Percentiles rank a stretch among this genome's conserved stretches.
phyloP scores from a whole-genome alignment of 1,140 invertebrate genomes.

The Philaenus spumarius region DNA sequence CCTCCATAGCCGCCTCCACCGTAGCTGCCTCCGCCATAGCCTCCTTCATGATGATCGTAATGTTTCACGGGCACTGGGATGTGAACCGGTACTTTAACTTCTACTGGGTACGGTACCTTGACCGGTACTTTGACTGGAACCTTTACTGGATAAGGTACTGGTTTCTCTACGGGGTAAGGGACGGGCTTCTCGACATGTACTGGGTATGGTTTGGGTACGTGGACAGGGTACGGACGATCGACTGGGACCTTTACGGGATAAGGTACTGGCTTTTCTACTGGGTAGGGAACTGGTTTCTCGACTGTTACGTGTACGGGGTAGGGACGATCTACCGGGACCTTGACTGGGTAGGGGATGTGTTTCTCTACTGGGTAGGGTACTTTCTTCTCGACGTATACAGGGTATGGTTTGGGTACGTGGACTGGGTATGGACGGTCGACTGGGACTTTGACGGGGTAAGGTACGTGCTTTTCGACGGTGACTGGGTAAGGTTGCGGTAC shows the following conservation, averaged over 20 bases:
- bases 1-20: constrained; percentile 30
- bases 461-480: constrained; percentile 62
- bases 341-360: constrained; percentile 54
- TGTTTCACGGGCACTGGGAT: constrained; percentile 44
- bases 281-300: constrained; percentile 52
- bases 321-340: no score
- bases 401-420: constrained; percentile 64
- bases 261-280: constrained; percentile 49
- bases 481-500: constrained; percentile 64
- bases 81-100: constrained; percentile 47
- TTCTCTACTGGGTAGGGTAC: no score
- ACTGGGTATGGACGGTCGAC: no score
- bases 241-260: constrained; percentile 43
- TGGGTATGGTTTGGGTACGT: constrained; percentile 47
- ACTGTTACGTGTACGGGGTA: constrained; percentile 46
- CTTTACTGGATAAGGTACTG: constrained; percentile 56
- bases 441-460: constrained; percentile 62
- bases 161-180: constrained; percentile 58
- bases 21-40: constrained; percentile 29
- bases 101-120: constrained; percentile 40
- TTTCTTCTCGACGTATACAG: constrained; percentile 57
- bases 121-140: constrained; percentile 44
- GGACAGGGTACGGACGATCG: no score
- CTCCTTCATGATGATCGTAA: constrained; percentile 36
- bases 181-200: constrained; percentile 63